Percentiles rank a stretch among this genome's conserved stretches.
Evolutionary conservation across 2,888 invertebrate species (phyloP).

Genomic region (Sphecodes monilicornis): DNA sequence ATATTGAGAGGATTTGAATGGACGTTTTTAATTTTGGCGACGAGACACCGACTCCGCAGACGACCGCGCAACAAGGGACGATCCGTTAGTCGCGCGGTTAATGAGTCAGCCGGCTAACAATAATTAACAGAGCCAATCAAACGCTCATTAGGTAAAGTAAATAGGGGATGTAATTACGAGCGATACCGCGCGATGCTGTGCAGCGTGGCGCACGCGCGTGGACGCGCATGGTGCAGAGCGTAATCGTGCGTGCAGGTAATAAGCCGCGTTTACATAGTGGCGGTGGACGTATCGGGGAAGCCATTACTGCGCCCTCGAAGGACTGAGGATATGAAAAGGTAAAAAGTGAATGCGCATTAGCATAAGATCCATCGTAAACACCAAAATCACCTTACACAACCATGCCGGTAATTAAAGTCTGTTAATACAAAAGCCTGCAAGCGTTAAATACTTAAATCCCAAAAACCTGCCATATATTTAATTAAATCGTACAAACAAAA

Average conservation of each 20-base stretch:
- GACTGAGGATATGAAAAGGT: background rate
- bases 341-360: background rate
- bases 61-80: conserved; percentile 26
- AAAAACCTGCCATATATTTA: background rate
- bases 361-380: conserved; percentile 5
- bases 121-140: conserved; percentile 76
- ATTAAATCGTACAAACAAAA: background rate
- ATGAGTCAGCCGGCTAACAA: conserved; percentile 66
- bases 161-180: conserved; percentile 73
- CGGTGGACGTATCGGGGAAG: conserved; percentile 12
- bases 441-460: background rate
- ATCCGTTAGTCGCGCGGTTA: conserved; percentile 65
- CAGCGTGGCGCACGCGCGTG: conserved; percentile 25
- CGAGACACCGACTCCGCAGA: conserved; percentile 21
- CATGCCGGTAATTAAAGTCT: background rate
- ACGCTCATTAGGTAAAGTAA: conserved; percentile 75
- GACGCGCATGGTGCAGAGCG: background rate
- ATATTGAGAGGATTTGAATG: background rate
- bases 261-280: conserved; percentile 48
- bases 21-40: background rate
- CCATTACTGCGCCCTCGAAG: background rate
- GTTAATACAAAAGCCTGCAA: background rate
- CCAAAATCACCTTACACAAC: background rate
- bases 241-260: conserved; percentile 62
- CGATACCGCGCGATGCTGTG: conserved; percentile 55